These are phyloP conservation scores for Chondrosia reniformis DNA, from an alignment of 37 sponge, comb jelly and placozoan genomes.

Conservation along the genomic window DNA sequence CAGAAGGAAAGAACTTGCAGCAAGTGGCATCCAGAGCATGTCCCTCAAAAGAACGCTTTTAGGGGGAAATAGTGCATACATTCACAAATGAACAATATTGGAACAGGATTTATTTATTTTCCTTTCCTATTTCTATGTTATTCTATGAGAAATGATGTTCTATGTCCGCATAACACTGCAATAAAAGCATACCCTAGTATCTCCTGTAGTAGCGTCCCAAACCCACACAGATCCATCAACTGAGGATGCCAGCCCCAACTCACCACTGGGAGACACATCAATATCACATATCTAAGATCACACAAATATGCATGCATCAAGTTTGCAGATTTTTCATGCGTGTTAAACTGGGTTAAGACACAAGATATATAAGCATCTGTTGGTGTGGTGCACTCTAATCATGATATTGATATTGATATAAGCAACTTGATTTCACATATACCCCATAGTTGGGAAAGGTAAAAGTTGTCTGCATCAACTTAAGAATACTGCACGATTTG, in stretches of 20 bases:
- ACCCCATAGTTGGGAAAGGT: too few relatives aligned
- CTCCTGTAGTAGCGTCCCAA: constrained; percentile 75
- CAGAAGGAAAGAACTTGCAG: constrained; percentile 90
- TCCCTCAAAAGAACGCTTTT: constrained; percentile 65
- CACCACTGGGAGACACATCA: constrained; percentile 75
- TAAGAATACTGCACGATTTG: neutral
- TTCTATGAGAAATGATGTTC: too few relatives aligned
- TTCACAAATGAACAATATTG: neutral
- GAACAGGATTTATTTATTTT: neutral
- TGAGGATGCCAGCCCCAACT: constrained; percentile 62
- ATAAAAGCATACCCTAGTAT: constrained; percentile 52
- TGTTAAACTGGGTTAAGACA: too few relatives aligned
- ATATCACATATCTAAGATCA: constrained; percentile 30
- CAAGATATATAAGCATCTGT: too few relatives aligned
- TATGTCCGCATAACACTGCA: too few relatives aligned
- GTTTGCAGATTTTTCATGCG: neutral
- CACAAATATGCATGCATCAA: neutral
- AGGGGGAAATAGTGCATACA: neutral
- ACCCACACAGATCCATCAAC: constrained; percentile 68
- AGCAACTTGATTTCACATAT: too few relatives aligned
- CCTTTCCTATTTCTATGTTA: neutral
- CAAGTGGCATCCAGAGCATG: constrained; percentile 80
- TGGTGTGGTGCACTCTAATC: too few relatives aligned
- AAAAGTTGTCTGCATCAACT: neutral
- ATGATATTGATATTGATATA: too few relatives aligned